Evolutionary conservation across 1,140 invertebrate species (phyloP), one percentile per base, ranked within the genome.

Genomic region (Sesamia nonagrioides): DNA sequence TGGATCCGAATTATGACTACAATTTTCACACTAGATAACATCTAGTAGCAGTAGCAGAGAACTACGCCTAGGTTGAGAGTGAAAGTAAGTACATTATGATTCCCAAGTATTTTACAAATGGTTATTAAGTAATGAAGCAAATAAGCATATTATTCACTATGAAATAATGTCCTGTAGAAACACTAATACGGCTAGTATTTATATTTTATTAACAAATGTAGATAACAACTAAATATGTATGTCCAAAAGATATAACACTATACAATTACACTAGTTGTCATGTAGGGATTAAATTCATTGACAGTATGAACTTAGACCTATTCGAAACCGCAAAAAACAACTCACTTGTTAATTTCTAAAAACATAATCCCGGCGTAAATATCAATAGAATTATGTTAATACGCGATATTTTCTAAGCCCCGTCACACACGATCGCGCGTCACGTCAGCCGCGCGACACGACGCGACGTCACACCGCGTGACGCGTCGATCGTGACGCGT

Each of bases 401-500:
- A 45, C 40, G 37, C 18, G 56, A 66, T 79, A 45, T 80, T 66
- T 77, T 77, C 74, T 77, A 77, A 75, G 54, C n/a, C 33, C 76
- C 50, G 73, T 84, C 74, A 74, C 69, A 58, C 76, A 73, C 75
- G 68, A 63, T 72, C 63, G 68, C 68, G 48, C 58, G 60, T 63
- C 60, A 75, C 73, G 68, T 77, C 68, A 56, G 27, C 21, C 69
- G 72, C 71, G 66, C 69, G 66, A 80, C 71, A 48, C 45, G 69
- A 54, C 71, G 73, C 75, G 69, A 71, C 61, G 48, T 45, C 73
- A 58, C 74, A 68, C 66, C 42, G 52, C 71, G 77, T 74, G 69
- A 78, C 74, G 66, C 48, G 60, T 78, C 73, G 68, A 77, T 54
- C 61, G 69, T 69, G 76, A 80, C 79, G 77, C 52, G 42, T 66